A percentile compares a stretch with the other conserved stretches of the same genome.
These are phyloP conservation scores for Sycophila sp. DNA, from an alignment of 1,140 invertebrate species.

Conservation along the genomic window DNA sequence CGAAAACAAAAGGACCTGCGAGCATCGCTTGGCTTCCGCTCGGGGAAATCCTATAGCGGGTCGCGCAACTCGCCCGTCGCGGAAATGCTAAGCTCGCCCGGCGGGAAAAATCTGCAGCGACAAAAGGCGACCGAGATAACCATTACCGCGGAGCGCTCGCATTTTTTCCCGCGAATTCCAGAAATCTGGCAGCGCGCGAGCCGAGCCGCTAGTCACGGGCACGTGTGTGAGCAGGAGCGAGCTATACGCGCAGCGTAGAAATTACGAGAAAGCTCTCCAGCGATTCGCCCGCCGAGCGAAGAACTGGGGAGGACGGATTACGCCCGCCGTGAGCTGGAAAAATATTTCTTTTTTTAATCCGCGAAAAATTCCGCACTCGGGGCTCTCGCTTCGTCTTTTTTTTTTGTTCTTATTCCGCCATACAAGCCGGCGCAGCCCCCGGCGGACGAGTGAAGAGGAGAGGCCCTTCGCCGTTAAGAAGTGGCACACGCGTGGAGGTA, in stretches of 20 bases:
- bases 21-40: constrained; percentile 34
- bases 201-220: no score
- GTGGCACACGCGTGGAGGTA: background rate
- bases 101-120: background rate
- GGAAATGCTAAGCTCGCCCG: constrained; percentile 29
- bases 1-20: constrained; percentile 34
- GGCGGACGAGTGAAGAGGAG: no score
- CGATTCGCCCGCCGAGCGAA: background rate
- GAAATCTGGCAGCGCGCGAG: background rate
- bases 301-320: background rate
- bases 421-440: no score
- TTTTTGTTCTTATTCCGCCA: background rate
- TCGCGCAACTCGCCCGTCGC: background rate
- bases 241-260: background rate
- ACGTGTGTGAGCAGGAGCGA: background rate
- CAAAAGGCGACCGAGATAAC: background rate
- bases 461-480: background rate
- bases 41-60: constrained; percentile 27
- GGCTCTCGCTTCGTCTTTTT: background rate
- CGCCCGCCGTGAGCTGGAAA: background rate
- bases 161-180: constrained; percentile 5
- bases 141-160: background rate
- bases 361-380: background rate
- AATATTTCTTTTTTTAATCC: constrained; percentile 16
- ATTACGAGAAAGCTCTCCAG: background rate